phyloP scores from a whole-genome alignment of 2,888 invertebrate genomes.

The Epinotia demarniana region DNA sequence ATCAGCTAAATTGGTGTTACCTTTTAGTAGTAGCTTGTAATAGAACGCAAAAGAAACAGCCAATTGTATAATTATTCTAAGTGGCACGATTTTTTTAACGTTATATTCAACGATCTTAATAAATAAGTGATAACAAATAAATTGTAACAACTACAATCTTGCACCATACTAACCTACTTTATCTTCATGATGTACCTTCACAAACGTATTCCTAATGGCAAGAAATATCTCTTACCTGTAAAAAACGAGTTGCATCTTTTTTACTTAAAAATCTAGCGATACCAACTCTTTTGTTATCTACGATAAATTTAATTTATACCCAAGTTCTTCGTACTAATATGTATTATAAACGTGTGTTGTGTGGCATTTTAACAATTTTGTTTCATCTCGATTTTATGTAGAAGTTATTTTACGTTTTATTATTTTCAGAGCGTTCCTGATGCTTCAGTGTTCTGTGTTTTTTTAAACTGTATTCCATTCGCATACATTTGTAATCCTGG shows the following conservation, averaged over 20 bases:
- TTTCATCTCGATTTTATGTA: constrained; percentile 45
- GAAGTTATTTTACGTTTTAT: constrained; percentile 50
- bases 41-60: too few relatives aligned
- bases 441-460: constrained; percentile 56
- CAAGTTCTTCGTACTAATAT: not conserved
- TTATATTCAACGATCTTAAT: not conserved
- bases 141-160: not conserved
- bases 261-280: too few relatives aligned
- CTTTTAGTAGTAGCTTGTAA: not conserved
- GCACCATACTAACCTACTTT: too few relatives aligned
- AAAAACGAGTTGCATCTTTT: too few relatives aligned
- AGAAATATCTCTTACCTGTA: too few relatives aligned
- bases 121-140: not conserved
- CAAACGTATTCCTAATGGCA: not conserved
- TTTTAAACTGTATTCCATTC: constrained; percentile 8
- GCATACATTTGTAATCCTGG: constrained; percentile 17
- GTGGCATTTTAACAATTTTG: not conserved
- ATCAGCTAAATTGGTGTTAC: not conserved
- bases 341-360: not conserved
- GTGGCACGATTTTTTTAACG: not conserved
- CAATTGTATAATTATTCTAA: not conserved
- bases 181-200: not conserved
- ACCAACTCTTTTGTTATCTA: too few relatives aligned
- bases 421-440: constrained; percentile 72
- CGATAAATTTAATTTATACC: not conserved